These are phyloP conservation scores for Clarias pachynema DNA, from an alignment of 2,797 vertebrate species.

Conservation along the genomic window DNA sequence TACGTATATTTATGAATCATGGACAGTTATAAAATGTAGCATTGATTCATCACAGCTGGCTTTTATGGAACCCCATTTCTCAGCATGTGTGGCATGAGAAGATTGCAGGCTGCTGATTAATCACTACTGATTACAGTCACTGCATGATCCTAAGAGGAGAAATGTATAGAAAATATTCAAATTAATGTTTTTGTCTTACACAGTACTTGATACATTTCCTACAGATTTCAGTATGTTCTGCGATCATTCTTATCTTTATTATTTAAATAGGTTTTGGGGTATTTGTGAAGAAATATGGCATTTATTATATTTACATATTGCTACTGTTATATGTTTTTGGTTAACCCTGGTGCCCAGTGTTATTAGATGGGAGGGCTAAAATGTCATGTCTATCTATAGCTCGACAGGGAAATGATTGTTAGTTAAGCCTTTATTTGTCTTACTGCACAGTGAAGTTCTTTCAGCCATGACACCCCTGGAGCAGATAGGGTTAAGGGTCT, in stretches of 20 bases:
- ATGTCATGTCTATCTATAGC: not conserved
- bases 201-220: not conserved
- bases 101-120: conserved; percentile 21
- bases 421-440: too few relatives aligned
- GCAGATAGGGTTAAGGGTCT: too few relatives aligned
- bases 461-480: too few relatives aligned
- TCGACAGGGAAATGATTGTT: not conserved
- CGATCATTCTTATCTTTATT: not conserved
- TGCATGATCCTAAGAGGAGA: not conserved
- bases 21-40: not conserved
- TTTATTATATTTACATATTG: not conserved
- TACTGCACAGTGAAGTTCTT: too few relatives aligned
- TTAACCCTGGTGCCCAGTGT: not conserved
- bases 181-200: too few relatives aligned
- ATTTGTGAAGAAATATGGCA: not conserved
- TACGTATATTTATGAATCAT: conserved; percentile 16
- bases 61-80: conserved; percentile 2
- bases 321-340: not conserved
- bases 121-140: conserved; percentile 23
- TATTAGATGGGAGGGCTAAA: not conserved
- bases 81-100: conserved; percentile 10
- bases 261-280: not conserved
- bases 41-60: conserved; percentile 11
- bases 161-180: not conserved
- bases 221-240: not conserved